Percentiles rank a stretch among this genome's conserved stretches.
Conservation (phyloP, 1,140 invertebrate species). For the Drosophila pachea region DNA sequence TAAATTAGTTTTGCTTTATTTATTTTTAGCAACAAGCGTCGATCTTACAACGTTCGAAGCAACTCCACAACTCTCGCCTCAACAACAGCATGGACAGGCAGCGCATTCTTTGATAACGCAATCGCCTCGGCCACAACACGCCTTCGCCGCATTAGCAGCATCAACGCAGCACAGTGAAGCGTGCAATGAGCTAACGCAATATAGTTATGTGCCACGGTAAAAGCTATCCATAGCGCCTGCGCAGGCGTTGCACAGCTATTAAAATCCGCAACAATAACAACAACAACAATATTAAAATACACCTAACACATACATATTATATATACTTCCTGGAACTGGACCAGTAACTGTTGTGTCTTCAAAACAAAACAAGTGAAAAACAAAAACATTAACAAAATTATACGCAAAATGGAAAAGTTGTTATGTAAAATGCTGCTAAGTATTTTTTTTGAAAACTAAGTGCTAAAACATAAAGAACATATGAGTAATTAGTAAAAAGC, state of each 20-base stretch:
- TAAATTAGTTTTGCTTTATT: background rate
- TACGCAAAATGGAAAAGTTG: constrained; percentile 31
- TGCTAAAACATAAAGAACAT: constrained; percentile 61
- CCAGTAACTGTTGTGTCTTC: constrained; percentile 79
- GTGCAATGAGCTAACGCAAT: too few species aligned
- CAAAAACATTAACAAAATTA: constrained; percentile 53
- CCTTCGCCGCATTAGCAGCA: constrained; percentile 58
- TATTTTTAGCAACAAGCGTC: constrained; percentile 48
- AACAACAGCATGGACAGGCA: constrained; percentile 9
- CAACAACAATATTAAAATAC: constrained; percentile 13
- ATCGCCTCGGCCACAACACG: constrained; percentile 55
- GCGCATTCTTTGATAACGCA: constrained; percentile 18
- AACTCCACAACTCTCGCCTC: constrained; percentile 20
- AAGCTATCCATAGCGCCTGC: constrained; percentile 26
- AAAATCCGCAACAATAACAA: constrained; percentile 15
- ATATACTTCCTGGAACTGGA: constrained; percentile 79
- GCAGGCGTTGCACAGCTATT: constrained; percentile 21
- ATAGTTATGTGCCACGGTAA: constrained; percentile 64
- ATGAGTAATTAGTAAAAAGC: constrained; percentile 65
- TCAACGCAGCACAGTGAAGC: constrained; percentile 46
- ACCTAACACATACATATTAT: constrained; percentile 43
- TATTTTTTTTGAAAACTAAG: constrained; percentile 63
- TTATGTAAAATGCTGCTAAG: constrained; percentile 31
- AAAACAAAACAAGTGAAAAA: constrained; percentile 46
- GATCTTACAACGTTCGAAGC: constrained; percentile 53